Evolutionary conservation across 2,888 invertebrate genomes (phyloP).

Genomic region (Lacanobia wlatinum): DNA sequence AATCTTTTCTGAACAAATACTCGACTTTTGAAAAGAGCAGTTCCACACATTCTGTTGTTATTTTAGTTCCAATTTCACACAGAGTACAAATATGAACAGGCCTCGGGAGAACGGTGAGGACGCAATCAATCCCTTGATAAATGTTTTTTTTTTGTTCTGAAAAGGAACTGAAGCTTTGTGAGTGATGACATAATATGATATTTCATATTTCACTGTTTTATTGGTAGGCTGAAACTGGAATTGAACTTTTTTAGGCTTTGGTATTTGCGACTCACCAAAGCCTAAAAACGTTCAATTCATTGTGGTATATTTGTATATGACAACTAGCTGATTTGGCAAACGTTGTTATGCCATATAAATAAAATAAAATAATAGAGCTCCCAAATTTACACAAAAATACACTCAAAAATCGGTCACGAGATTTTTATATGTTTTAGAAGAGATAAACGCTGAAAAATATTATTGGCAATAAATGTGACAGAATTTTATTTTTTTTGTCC

Average conservation of each 20-base stretch:
- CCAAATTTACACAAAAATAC: too few species aligned
- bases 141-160: conserved; percentile 38
- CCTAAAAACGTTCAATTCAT: too few species aligned
- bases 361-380: too few species aligned
- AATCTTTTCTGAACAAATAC: conserved; percentile 52
- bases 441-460: too few species aligned
- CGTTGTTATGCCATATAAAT: too few species aligned
- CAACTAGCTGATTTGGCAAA: too few species aligned
- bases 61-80: conserved; percentile 66
- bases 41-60: conserved; percentile 52
- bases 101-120: conserved; percentile 33
- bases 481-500: too few species aligned
- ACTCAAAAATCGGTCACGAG: too few species aligned
- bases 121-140: conserved; percentile 56
- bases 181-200: conserved; percentile 16
- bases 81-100: conserved; percentile 63
- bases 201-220: neutral
- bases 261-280: too few species aligned
- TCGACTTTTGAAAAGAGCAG: conserved; percentile 21
- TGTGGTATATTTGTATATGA: neutral
- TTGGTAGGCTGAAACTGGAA: neutral
- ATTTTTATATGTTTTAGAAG: too few species aligned
- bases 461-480: too few species aligned
- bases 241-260: neutral
- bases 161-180: conserved; percentile 7